phyloP scores from a whole-genome alignment of 2,888 invertebrate genomes.

The Lobophora halterata region DNA sequence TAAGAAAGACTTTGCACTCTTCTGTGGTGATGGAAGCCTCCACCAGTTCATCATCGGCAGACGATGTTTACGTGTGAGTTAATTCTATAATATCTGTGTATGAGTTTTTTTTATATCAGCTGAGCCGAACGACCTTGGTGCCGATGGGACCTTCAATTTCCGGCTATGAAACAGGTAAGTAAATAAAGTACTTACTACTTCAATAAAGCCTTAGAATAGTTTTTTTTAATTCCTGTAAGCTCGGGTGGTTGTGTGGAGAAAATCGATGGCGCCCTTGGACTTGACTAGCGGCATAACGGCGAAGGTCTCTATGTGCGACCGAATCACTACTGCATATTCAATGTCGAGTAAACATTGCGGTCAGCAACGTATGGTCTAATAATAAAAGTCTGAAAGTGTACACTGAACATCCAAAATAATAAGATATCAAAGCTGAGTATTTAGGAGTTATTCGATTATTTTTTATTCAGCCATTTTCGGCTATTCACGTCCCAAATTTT shows the following conservation, averaged over 20 bases:
- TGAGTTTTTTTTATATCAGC: constrained; percentile 37
- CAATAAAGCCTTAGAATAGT: no score
- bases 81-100: background rate
- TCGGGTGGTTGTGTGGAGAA: constrained; percentile 1
- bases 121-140: constrained; percentile 41
- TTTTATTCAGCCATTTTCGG: no score
- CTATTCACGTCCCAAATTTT: no score
- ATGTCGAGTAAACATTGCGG: constrained; percentile 4
- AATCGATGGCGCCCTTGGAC: constrained; percentile 27
- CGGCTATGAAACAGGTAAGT: constrained; percentile 7
- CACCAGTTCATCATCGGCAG: constrained; percentile 53
- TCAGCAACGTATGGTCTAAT: no score
- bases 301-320: constrained; percentile 1
- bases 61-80: constrained; percentile 69
- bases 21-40: constrained; percentile 58
- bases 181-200: background rate
- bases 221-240: no score
- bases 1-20: constrained; percentile 48
- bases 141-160: constrained; percentile 23
- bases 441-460: no score
- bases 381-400: no score
- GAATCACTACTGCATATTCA: background rate
- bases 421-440: no score
- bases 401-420: no score
- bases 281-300: constrained; percentile 9